These are phyloP conservation scores for Pseudomyrmex sp. DNA, from an alignment of 1,140 invertebrate species.

Conservation along the genomic window DNA sequence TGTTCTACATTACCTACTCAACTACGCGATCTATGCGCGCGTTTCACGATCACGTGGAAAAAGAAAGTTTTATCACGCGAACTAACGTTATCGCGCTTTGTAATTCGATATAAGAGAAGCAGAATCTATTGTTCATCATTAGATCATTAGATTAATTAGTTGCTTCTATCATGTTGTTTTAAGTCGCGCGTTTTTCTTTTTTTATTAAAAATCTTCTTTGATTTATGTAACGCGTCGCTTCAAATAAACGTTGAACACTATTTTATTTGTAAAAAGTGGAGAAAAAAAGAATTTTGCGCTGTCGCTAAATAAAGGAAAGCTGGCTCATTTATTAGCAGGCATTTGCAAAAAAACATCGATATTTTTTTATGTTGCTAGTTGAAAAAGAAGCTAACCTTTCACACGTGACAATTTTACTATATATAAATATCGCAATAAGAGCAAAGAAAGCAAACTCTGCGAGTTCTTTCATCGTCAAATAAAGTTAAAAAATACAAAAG, in stretches of 20 bases:
- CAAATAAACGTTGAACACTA: too few relatives aligned
- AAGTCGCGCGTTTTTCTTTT: too few relatives aligned
- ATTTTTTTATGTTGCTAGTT: constrained; percentile 23
- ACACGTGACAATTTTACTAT: constrained; percentile 25
- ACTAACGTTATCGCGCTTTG: too few relatives aligned
- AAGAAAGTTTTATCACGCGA: neutral
- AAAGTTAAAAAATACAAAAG: constrained; percentile 15
- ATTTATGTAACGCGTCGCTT: too few relatives aligned
- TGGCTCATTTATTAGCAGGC: constrained; percentile 33
- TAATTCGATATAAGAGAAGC: too few relatives aligned
- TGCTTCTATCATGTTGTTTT: too few relatives aligned
- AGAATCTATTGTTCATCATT: too few relatives aligned
- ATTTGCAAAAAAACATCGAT: constrained; percentile 15
- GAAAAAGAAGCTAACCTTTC: constrained; percentile 23
- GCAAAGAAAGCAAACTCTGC: neutral
- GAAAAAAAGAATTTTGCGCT: too few relatives aligned
- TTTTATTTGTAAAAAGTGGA: too few relatives aligned
- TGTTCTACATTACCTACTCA: neutral
- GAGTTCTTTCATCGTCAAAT: constrained; percentile 11
- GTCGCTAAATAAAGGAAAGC: too few relatives aligned
- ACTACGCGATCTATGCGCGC: neutral
- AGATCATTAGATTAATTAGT: too few relatives aligned
- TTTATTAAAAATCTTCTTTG: too few relatives aligned
- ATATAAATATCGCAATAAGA: constrained; percentile 40
- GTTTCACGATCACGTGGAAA: constrained; percentile 8